Base-by-base conservation (phyloP, 2,888 invertebrate species). In the Apamea crenata region DNA sequence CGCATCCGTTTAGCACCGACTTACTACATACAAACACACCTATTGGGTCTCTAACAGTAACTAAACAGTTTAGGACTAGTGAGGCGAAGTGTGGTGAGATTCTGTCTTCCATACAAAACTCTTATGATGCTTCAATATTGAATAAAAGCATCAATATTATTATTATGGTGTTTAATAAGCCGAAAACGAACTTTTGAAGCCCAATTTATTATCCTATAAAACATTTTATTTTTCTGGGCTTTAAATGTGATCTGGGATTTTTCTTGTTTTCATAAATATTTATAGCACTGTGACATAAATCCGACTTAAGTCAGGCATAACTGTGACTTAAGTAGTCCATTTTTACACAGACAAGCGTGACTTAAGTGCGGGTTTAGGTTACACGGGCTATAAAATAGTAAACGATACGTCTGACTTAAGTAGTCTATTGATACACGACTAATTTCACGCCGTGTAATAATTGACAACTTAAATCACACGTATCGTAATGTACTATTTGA, bases 1-100 rank as follows among this genome's bases (percentile, higher is more conserved):
- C 65, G 56, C 69, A 79, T 80, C 78, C 87, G 74, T 88, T 88
- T 94, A 94, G 94, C 94, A 94, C 94, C 94, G 87, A 92, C 90
- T 93, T 91, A 93, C 90, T 88, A 86, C 82, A 76, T 87, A 82
- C 75, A 78, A 80, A 76, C 87, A 78, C 74, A 72, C 69, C 69
- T 80, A 80, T 36, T 53, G 75, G 59, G 67, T 53, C 10, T 66
- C 21, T 70, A 77, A 79, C 65, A 66, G 74, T 70, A 78, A 78
- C 69, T 77, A 78, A 81, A 84, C 56, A 73, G 81, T 71, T 87
- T 78, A 78, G 74, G 88, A 88, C 90, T 88, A 90, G 88, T 75
- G 67, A 69, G 63, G 65, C 78, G 44, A 83, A 73, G 77, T 25
- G 77, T 59, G 76, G 78, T 85, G 81, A 83, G 10, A 63, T 74